phyloP scores from a whole-genome alignment of 1,140 invertebrate species.

The Cyrtorhinus lividipennis region DNA sequence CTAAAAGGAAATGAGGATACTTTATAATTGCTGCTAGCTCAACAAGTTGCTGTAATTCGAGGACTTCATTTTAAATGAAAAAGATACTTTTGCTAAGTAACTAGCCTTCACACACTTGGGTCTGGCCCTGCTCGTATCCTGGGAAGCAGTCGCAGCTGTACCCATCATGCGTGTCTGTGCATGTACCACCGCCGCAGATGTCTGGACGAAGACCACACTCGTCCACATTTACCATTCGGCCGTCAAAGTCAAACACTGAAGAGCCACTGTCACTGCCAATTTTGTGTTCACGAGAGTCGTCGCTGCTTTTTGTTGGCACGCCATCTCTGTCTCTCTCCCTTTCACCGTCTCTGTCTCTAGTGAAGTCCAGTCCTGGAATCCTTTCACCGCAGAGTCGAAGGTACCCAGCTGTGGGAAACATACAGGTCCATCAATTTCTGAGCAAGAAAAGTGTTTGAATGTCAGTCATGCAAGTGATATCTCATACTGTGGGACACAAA shows the following conservation, averaged over 20 bases:
- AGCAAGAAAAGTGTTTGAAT: too few species aligned
- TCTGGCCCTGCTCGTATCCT: conserved; percentile 36
- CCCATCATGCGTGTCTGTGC: conserved; percentile 56
- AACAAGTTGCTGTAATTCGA: neutral
- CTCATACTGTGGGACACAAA: too few species aligned
- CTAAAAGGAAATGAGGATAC: conserved; percentile 30
- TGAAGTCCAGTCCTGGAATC: neutral
- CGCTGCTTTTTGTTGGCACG: neutral
- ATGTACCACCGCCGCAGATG: conserved; percentile 63
- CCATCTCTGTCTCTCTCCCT: neutral
- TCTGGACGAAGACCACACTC: conserved; percentile 56
- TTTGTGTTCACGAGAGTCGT: too few species aligned
- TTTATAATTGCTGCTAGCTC: neutral
- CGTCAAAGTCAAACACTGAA: neutral
- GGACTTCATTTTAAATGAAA: neutral
- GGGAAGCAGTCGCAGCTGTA: conserved; percentile 50
- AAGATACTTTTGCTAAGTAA: conserved; percentile 15
- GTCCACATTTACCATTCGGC: conserved; percentile 34
- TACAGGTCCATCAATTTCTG: too few species aligned
- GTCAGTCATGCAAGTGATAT: too few species aligned
- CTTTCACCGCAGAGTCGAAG: neutral
- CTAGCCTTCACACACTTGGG: conserved; percentile 33
- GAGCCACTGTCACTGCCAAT: neutral
- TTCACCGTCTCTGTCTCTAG: neutral
- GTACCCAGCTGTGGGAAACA: neutral